Evolutionary conservation across 2,888 invertebrate genomes (phyloP), one percentile per base, ranked within the genome.

Genomic region (Sisyra terminalis): DNA sequence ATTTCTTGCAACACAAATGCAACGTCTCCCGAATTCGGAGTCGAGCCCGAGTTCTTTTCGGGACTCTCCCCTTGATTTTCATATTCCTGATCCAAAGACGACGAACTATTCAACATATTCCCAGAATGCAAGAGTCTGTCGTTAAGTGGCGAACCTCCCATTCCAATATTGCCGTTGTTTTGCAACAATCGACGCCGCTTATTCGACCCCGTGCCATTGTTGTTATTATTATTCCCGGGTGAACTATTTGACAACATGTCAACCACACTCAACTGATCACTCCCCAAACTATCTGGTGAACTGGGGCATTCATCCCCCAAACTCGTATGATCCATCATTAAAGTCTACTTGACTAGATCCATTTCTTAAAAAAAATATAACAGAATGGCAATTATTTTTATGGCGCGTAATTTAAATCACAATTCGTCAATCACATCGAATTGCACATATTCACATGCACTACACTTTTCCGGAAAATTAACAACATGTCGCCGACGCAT

Each of bases 241-340:
- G 29, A 29, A 8, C 16, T 34, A 8, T 11, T 15, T 14, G 29
- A 11, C 17, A 43, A 31, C 43, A 43, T 43, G n/a, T 43, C 43
- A 18, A 42, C 42, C 7, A 43, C 38, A 38, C 37, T 43, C 29
- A 43, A 17, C 2, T 43, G 43, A 34, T 43, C 43, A 35, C 42
- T 42, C 8, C 35, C 42, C 18, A 42, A 14, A 29, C 30, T 30
- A 38, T 43, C 43, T n/a, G 43, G 43, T 8, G 37, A 38, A 29
- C 43, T 43, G 10, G 43, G 43, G 3, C 37, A 38, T 17, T 38
- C 37, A 16, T 43, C 43, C 30, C 24, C 24, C 7, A 24, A 24
- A 24, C 24, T 24, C 24, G 24, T 24, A 24, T 24, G 24, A 24
- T 24, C 24, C 24, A 24, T 24, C 24, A 24, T 24, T 7, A 24